phyloP scores from a whole-genome alignment of 2,888 invertebrate species.

The Pandemis cinnamomeana region DNA sequence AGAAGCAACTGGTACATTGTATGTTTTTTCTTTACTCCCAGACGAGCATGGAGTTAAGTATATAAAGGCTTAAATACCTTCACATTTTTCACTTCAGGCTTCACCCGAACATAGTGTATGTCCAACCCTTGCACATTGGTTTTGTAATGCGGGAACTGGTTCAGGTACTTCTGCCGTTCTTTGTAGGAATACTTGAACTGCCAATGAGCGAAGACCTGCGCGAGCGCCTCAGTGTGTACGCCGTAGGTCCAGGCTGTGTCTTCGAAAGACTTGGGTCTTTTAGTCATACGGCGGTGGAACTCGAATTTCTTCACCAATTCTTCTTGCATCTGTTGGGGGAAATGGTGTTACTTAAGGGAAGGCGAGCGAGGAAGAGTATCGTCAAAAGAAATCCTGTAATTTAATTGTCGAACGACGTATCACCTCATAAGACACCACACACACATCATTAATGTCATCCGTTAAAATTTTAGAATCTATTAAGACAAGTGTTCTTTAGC shows the following conservation, averaged over 20 bases:
- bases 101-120: constrained; percentile 90
- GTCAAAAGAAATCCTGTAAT: too few species aligned
- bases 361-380: too few species aligned
- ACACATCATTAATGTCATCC: too few species aligned
- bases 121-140: constrained; percentile 89
- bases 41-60: too few species aligned
- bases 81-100: constrained; percentile 74
- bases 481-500: too few species aligned
- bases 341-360: neutral
- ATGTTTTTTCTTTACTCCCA: too few species aligned
- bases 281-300: constrained; percentile 66
- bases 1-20: too few species aligned
- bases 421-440: too few species aligned
- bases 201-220: constrained; percentile 90
- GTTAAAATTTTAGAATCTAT: too few species aligned
- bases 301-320: constrained; percentile 83
- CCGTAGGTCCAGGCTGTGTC: constrained; percentile 91
- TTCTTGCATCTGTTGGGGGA: constrained; percentile 78
- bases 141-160: constrained; percentile 89
- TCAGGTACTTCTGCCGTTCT: constrained; percentile 86
- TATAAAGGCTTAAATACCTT: constrained; percentile 53
- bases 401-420: too few species aligned
- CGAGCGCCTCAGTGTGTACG: constrained; percentile 87
- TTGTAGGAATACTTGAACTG: constrained; percentile 86
- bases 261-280: constrained; percentile 72